Conservation (phyloP, 2,797 vertebrate genomes). For the Gymnothorax reevesii region DNA sequence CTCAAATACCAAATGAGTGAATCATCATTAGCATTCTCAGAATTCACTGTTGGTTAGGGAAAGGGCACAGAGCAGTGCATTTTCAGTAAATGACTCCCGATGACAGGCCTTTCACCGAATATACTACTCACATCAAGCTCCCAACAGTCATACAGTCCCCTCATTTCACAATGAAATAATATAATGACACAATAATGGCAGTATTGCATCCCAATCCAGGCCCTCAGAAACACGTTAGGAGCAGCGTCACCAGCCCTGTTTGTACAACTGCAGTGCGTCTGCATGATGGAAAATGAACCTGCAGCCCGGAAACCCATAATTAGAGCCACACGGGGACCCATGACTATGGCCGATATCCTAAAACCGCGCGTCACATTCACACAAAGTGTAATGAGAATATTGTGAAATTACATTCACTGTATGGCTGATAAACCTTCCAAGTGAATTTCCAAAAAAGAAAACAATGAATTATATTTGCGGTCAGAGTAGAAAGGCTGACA, state of each 20-base stretch:
- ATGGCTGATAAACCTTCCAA: not conserved
- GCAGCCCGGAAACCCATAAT: slow-evolving; percentile 21
- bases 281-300: slow-evolving; percentile 41
- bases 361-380: not conserved
- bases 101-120: not conserved
- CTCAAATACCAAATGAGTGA: not conserved
- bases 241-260: slow-evolving; percentile 25
- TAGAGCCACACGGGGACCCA: not conserved
- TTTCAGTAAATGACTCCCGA: not conserved
- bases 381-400: slow-evolving; percentile 15
- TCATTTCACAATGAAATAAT: not conserved
- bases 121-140: not conserved
- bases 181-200: not conserved
- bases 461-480: not conserved
- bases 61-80: not conserved
- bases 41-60: not conserved
- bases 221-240: slow-evolving; percentile 46
- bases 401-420: not conserved
- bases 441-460: not conserved
- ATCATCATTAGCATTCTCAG: not conserved
- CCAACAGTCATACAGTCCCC: not conserved
- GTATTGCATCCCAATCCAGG: slow-evolving; percentile 36
- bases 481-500: not conserved
- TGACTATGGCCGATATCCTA: no score
- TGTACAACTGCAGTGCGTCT: slow-evolving; percentile 33